Evolutionary conservation across 2,888 invertebrate genomes (phyloP).

Genomic region (Embidobia sp.): DNA sequence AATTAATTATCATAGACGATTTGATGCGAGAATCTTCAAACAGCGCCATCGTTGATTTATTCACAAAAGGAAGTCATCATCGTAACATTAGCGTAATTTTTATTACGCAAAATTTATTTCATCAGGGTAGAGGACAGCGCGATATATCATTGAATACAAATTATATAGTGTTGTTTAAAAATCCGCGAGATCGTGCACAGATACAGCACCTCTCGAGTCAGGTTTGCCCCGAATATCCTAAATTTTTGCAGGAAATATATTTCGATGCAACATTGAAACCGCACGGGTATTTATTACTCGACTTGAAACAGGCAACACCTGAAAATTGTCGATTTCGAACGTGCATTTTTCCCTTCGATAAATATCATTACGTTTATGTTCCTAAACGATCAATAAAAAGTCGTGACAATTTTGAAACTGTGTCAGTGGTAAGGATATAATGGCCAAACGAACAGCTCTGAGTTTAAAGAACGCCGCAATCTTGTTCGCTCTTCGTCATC

Average conservation of each 20-base stretch:
- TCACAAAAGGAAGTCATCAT: constrained; percentile 66
- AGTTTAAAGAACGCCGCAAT: too few relatives aligned
- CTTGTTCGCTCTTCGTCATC: too few relatives aligned
- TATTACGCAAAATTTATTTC: too few relatives aligned
- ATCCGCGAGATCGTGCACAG: constrained; percentile 43
- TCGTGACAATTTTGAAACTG: not conserved
- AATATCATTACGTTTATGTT: too few relatives aligned
- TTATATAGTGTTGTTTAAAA: constrained; percentile 36
- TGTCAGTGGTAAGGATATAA: not conserved
- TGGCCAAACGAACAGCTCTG: not conserved
- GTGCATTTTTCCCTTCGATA: constrained; percentile 9
- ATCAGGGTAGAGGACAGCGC: too few relatives aligned
- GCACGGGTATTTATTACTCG: constrained; percentile 19
- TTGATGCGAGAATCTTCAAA: constrained; percentile 37
- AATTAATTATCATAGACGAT: constrained; percentile 38
- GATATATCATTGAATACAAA: constrained; percentile 5
- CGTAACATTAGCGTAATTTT: constrained; percentile 59
- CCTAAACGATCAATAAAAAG: not conserved
- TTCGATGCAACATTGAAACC: constrained; percentile 31
- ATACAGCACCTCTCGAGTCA: constrained; percentile 36
- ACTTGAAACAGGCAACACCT: constrained; percentile 18
- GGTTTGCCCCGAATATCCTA: constrained; percentile 41
- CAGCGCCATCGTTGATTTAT: constrained; percentile 57
- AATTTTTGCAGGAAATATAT: constrained; percentile 15
- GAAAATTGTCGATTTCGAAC: constrained; percentile 22